Evolutionary conservation across 2,888 invertebrate species (phyloP).

Genomic region (Cephus rjabovi): DNA sequence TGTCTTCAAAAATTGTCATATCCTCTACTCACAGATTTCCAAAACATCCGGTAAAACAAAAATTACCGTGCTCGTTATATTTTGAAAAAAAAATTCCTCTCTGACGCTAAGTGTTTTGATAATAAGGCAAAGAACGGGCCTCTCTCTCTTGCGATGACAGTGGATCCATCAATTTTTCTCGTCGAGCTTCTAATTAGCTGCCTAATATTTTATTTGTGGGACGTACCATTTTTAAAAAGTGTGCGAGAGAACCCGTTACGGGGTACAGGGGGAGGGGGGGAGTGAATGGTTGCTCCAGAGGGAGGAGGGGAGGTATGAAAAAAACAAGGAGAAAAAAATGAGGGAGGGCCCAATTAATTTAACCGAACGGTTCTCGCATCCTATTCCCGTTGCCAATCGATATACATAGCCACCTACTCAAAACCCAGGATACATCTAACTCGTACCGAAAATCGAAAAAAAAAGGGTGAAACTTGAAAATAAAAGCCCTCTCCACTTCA

Average conservation of each 20-base stretch:
- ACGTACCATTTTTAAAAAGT: constrained; percentile 18
- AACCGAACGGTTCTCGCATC: background rate
- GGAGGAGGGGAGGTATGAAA: background rate
- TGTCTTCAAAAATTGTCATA: background rate
- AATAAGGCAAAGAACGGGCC: constrained; percentile 32
- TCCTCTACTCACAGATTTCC: background rate
- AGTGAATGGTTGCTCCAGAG: background rate
- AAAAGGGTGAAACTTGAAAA: background rate
- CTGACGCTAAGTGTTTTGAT: constrained; percentile 40
- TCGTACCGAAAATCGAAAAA: constrained; percentile 3
- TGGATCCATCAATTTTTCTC: constrained; percentile 47
- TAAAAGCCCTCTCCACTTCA: constrained; percentile 4
- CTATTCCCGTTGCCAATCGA: background rate
- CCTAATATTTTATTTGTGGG: constrained; percentile 56
- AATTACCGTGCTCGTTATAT: constrained; percentile 9
- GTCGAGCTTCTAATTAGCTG: constrained; percentile 53
- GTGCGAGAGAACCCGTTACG: background rate
- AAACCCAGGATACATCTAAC: background rate
- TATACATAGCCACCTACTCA: background rate
- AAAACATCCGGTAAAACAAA: constrained; percentile 15
- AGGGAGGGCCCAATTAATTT: background rate
- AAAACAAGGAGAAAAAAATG: background rate
- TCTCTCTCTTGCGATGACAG: constrained; percentile 15
- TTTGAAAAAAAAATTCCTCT: background rate
- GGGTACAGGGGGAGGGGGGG: background rate